A percentile compares a stretch with the other conserved stretches of the same genome.
Conservation (phyloP, 1,140 invertebrate genomes). For the Eueides isabella region DNA sequence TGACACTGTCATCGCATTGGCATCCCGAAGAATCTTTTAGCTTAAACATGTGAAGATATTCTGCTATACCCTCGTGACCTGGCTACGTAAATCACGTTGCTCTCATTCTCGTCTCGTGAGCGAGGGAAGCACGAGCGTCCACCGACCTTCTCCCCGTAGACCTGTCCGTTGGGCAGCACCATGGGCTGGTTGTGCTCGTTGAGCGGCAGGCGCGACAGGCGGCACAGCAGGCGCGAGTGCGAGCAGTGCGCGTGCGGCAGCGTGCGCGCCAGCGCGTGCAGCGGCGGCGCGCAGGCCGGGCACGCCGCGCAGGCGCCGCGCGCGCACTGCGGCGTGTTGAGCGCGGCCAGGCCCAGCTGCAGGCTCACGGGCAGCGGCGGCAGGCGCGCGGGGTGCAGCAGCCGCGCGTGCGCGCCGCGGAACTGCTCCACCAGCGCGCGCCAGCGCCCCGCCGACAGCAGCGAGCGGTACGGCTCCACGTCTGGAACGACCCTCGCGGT, state of each 20-base stretch:
- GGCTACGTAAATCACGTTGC: no score
- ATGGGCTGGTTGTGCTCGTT: slow-evolving; percentile 99
- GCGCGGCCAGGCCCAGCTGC: slow-evolving; percentile 94
- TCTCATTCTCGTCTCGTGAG: no score
- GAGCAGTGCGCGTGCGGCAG: slow-evolving; percentile 98
- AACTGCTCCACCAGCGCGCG: slow-evolving; percentile 94
- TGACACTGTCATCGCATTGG: no score
- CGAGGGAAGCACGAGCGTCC: no score
- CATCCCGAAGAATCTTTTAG: no score
- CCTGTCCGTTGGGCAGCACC: slow-evolving; percentile 98
- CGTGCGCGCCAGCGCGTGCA: slow-evolving; percentile 92
- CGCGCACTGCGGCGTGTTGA: slow-evolving; percentile 91
- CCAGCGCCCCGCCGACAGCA: slow-evolving; percentile 87
- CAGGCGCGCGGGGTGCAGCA: slow-evolving; percentile 95
- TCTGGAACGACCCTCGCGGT: no score
- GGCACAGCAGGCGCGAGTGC: slow-evolving; percentile 96
- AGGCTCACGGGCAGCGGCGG: slow-evolving; percentile 94
- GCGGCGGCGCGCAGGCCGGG: slow-evolving; percentile 94
- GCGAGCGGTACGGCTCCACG: slow-evolving; percentile 83
- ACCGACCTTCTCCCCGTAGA: slow-evolving; percentile 98
- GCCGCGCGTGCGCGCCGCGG: slow-evolving; percentile 95
- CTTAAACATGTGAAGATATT: no score
- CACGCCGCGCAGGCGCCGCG: slow-evolving; percentile 82
- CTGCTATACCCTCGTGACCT: no score
- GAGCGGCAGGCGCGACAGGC: slow-evolving; percentile 94